Evolutionary conservation across 2,888 invertebrate species (phyloP).

Genomic region (Hanleya hanleyi): DNA sequence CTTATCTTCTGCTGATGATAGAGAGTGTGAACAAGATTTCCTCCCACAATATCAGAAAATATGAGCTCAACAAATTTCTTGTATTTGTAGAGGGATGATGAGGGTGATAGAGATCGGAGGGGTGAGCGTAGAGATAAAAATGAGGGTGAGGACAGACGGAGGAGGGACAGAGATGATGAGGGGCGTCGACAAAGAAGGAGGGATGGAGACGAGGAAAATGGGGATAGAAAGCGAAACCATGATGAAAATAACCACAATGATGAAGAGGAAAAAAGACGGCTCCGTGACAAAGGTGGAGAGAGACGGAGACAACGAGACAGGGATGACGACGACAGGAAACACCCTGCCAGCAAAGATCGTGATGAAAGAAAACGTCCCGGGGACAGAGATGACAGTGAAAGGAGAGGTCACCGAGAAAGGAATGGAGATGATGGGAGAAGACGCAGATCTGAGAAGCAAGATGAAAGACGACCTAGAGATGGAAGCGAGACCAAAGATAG

Average conservation of each 20-base stretch:
- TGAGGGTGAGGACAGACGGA: slow-evolving; percentile 39
- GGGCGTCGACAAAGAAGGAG: slow-evolving; percentile 44
- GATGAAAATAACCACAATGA: background rate
- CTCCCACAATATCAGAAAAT: too few relatives aligned
- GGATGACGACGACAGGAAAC: slow-evolving; percentile 25
- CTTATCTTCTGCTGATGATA: too few relatives aligned
- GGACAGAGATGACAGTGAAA: slow-evolving; percentile 27
- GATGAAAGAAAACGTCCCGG: slow-evolving; percentile 14
- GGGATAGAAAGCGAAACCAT: slow-evolving; percentile 24
- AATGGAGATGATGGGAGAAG: slow-evolving; percentile 31
- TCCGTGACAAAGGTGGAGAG: too few relatives aligned
- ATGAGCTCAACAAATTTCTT: too few relatives aligned
- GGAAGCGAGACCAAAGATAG: slow-evolving; percentile 32
- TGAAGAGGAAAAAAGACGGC: slow-evolving; percentile 7
- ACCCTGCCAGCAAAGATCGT: slow-evolving; percentile 26
- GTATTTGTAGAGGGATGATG: too few relatives aligned
- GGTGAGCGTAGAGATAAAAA: slow-evolving; percentile 13
- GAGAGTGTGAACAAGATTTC: too few relatives aligned
- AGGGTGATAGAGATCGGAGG: slow-evolving; percentile 25
- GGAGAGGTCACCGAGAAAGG: slow-evolving; percentile 25
- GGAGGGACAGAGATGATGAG: slow-evolving; percentile 45
- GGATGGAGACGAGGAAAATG: slow-evolving; percentile 23
- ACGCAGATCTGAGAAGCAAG: slow-evolving; percentile 39
- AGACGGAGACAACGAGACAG: slow-evolving; percentile 28
- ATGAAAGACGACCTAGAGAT: slow-evolving; percentile 15